These are phyloP conservation scores for Gari tellinella DNA, from an alignment of 2,888 invertebrate species.

Conservation along the genomic window DNA sequence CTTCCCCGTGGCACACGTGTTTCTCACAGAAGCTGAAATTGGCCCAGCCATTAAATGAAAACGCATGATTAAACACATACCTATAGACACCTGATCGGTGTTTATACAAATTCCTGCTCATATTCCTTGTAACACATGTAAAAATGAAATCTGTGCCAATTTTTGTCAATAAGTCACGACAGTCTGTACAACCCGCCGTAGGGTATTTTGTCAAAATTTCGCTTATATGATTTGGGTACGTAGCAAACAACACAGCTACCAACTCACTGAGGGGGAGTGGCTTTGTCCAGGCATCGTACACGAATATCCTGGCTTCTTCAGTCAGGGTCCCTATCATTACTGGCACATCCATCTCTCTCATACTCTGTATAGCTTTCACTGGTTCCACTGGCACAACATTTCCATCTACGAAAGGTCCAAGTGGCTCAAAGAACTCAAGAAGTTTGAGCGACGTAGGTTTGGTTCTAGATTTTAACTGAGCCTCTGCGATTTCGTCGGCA, in stretches of 20 bases:
- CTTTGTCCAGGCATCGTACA: conserved; percentile 71
- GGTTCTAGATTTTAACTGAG: conserved; percentile 58
- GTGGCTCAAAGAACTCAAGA: conserved; percentile 77
- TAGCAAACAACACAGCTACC: conserved; percentile 57
- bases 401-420: conserved; percentile 76
- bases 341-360: conserved; percentile 61
- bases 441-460: conserved; percentile 71
- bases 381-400: conserved; percentile 67
- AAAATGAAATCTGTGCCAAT: conserved; percentile 75
- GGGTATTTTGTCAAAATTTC: conserved; percentile 62
- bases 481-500: conserved; percentile 70
- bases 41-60: conserved; percentile 73
- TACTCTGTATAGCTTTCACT: conserved; percentile 56
- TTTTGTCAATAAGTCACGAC: conserved; percentile 37
- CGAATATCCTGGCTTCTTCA: conserved; percentile 74
- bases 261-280: conserved; percentile 56
- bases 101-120: conserved; percentile 43
- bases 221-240: conserved; percentile 55
- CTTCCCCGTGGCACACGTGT: conserved; percentile 77
- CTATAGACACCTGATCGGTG: conserved; percentile 10
- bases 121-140: conserved; percentile 69
- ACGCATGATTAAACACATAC: conserved; percentile 69
- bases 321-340: conserved; percentile 71
- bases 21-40: conserved; percentile 71
- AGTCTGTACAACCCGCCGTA: conserved; percentile 36